Evolutionary conservation across 2,888 invertebrate genomes (phyloP).

Genomic region (Chaitophorus viminalis): DNA sequence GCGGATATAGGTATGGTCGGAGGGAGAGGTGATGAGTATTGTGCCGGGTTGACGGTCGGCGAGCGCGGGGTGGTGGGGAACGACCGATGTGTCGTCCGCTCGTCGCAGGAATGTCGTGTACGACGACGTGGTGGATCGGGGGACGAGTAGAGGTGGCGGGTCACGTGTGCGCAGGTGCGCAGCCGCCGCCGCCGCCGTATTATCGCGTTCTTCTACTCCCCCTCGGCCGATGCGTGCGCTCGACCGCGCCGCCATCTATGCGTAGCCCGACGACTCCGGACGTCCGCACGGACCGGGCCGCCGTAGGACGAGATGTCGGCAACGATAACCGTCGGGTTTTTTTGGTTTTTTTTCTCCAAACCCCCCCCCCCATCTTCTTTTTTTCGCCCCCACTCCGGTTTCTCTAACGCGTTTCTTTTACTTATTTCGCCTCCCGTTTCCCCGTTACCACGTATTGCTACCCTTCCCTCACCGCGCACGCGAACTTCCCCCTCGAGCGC

Average conservation of each 20-base stretch:
- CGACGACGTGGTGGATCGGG: not conserved
- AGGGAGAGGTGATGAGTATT: not conserved
- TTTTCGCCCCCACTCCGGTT: not conserved
- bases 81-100: constrained; percentile 35
- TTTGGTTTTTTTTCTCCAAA: too few species aligned
- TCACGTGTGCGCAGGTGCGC: constrained; percentile 34
- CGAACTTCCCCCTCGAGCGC: too few species aligned
- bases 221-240: not conserved
- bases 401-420: not conserved
- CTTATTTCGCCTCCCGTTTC: not conserved
- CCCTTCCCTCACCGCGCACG: too few species aligned
- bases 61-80: not conserved
- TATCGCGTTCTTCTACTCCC: not conserved
- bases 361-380: too few species aligned
- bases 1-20: too few species aligned
- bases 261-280: not conserved
- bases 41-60: too few species aligned
- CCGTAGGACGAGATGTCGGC: not conserved
- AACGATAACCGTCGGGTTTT: not conserved
- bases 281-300: not conserved
- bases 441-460: not conserved
- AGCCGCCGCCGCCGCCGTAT: constrained; percentile 23
- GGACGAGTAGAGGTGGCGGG: constrained; percentile 21
- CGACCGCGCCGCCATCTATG: constrained; percentile 28
- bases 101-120: constrained; percentile 57